Conservation (phyloP, 2,113 vertebrate genomes). For the Macrotis lagotis region DNA sequence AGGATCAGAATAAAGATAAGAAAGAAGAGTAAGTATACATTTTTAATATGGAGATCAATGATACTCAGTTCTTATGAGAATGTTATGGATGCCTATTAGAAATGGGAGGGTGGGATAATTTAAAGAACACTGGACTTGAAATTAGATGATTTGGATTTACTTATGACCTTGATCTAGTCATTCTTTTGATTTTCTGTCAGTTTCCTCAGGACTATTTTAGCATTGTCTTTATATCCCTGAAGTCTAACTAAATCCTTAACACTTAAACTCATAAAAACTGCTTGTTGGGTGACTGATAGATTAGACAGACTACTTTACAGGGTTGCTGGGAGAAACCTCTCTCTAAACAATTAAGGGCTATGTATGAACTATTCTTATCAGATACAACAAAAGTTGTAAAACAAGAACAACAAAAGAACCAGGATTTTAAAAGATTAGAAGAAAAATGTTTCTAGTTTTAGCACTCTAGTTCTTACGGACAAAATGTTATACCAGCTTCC, state of each 20-base stretch:
- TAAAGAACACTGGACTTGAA: background rate
- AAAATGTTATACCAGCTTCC: too few relatives aligned
- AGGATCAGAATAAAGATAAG: conserved; percentile 83
- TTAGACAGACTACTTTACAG: background rate
- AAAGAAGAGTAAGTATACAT: conserved; percentile 84
- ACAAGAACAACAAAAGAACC: too few relatives aligned
- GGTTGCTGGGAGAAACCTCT: background rate
- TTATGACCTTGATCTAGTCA: background rate
- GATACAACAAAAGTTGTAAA: background rate
- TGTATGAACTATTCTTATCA: background rate
- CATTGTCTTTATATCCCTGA: background rate
- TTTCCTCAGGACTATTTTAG: background rate
- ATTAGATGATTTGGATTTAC: background rate
- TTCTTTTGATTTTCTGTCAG: background rate
- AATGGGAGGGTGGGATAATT: background rate
- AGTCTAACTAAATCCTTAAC: background rate
- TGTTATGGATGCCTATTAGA: conserved; percentile 23
- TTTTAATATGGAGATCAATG: background rate
- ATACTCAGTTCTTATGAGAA: background rate
- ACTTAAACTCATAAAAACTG: background rate
- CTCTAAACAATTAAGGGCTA: background rate
- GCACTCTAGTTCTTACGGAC: too few relatives aligned
- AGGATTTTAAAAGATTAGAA: too few relatives aligned
- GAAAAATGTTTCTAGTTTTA: too few relatives aligned
- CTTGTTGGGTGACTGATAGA: background rate